Conservation (phyloP, 2,888 invertebrate genomes). For the Drosophila colorata region DNA sequence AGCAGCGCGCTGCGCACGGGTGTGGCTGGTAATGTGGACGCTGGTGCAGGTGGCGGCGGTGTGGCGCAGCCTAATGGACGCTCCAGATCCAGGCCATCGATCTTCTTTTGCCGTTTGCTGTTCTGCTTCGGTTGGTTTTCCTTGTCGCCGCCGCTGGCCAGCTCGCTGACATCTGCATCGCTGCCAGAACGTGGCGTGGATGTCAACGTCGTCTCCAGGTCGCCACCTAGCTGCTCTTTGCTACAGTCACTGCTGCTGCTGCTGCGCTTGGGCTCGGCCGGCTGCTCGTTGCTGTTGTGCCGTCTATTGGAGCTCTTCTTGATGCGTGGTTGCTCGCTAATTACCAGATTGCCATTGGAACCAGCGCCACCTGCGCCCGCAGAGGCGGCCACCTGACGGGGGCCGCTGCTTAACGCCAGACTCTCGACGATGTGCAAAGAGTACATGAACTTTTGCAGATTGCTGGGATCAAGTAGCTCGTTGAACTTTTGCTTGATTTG, state of each 20-base stretch:
- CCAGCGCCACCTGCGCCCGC: slow-evolving; percentile 32
- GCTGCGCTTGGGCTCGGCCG: slow-evolving; percentile 58
- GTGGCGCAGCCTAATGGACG: slow-evolving; percentile 55
- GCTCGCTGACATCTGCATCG: slow-evolving; percentile 39
- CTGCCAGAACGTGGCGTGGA: slow-evolving; percentile 54
- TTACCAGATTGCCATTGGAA: slow-evolving; percentile 63
- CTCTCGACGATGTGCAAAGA: slow-evolving; percentile 96
- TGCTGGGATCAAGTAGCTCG: slow-evolving; percentile 93
- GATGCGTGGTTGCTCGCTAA: slow-evolving; percentile 64
- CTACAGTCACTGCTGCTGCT: slow-evolving; percentile 52
- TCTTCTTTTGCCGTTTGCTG: slow-evolving; percentile 72
- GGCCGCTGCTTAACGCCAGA: slow-evolving; percentile 85
- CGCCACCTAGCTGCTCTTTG: slow-evolving; percentile 51
- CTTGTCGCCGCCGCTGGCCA: slow-evolving; percentile 71
- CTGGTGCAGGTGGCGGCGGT: slow-evolving; percentile 52
- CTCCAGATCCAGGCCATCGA: slow-evolving; percentile 57
- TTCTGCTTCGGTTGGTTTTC: slow-evolving; percentile 78
- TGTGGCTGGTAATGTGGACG: slow-evolving; percentile 19
- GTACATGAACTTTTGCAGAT: slow-evolving; percentile 97
- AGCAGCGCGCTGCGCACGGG: slow-evolving; percentile 33
- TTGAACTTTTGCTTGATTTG: slow-evolving; percentile 86
- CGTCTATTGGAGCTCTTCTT: slow-evolving; percentile 66
- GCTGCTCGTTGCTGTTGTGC: slow-evolving; percentile 72
- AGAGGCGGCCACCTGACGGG: slow-evolving; percentile 44
- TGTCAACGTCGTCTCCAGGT: slow-evolving; percentile 52